Base-by-base conservation (phyloP, 92 coral and sea anemone genomes). In the Chrysogorgia sp. region DNA sequence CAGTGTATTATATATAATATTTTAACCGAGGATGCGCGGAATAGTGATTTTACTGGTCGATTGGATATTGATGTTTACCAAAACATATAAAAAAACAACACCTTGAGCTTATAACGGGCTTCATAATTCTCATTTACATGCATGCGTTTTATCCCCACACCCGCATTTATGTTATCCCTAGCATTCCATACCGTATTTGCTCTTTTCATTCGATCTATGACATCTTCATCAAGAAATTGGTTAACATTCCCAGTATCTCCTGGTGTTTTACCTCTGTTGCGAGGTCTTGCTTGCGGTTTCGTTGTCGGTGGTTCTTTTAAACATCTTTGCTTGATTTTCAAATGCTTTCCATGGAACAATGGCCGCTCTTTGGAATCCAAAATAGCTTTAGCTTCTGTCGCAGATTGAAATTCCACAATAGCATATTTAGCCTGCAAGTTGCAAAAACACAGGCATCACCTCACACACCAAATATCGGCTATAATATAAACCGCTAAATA, bases 331-430 rank as follows among this genome's bases (percentile, higher is more conserved):
- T 93, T 93, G 72, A 93, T 83, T 72, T 69, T 88, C 34, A 93
- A 63, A 23, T 61, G 77, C 49, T 93, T 93, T 7, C 82, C 97
- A 75, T 80, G 85, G 22, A 91, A 85, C 48, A 83, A 71, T 9
- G 96, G 85, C 19, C 86, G 78, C n/a, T 82, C 80, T n/a, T 84
- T 75, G 62, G 79, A 63, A 15, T 53, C 78, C 66, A 93, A 74
- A 22, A 93, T 74, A n/a, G 35, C 35, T 30, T 84, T 34, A 24
- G 82, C 98, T 57, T 81, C 77, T n/a, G 84, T 75, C 61, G 81
- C 86, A 81, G 62, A 29, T 31, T 84, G 78, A 83, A 91, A 91
- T 71, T 93, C 98, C 31, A 93, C 82, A 68, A 93, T 91, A n/a
- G 98, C 97, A 85, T 77, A 93, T 30, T 78, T 69, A 78, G 93